Evolutionary conservation across 2,888 invertebrate species (phyloP), one percentile per base, ranked within the genome.

Genomic region (Oscheius onirici): DNA sequence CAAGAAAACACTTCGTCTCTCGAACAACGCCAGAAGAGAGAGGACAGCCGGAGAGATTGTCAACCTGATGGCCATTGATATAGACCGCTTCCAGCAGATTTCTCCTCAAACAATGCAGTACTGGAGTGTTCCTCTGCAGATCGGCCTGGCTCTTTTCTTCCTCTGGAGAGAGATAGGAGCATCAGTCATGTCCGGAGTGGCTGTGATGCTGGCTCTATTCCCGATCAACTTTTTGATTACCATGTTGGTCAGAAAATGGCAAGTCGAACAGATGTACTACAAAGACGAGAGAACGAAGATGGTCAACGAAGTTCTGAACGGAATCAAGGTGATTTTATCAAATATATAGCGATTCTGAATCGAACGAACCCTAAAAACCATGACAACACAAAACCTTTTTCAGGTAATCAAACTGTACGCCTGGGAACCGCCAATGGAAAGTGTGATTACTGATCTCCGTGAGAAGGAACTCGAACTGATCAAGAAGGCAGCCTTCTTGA

Each of bases 221-320:
- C 90, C 87, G 0, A 72, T 86, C 77, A 87, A 87, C 70, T 87
- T 86, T 61, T 54, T 79, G 26, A 85, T 87, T 51, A 83, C 85
- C 1, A 85, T 87, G 83, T 70, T 82, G n/a, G 84, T 84, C 13
- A 54, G 84, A 15, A 86, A 85, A 65, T 86, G 81, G 77, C 86
- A 86, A 85, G 92, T 94, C 55, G 91, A 91, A 75, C 95, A 95
- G 88, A 95, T 96, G 95, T 93, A 93, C 86, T 92, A 93, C 88
- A 96, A 96, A 89, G 95, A 96, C 86, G 93, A 94, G 86, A 91
- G 95, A 81, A 94, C 95, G 0, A 95, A 95, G 86, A 90, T 95
- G 71, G 95, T 95, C 93, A 95, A 94, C 86, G 95, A 95, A 90
- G 92, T 95, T 75, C 91, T 95, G 69, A 94, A 93, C 88, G 95